Evolutionary conservation across 2,888 invertebrate species (phyloP).

Genomic region (Cantharis flavilabris): DNA sequence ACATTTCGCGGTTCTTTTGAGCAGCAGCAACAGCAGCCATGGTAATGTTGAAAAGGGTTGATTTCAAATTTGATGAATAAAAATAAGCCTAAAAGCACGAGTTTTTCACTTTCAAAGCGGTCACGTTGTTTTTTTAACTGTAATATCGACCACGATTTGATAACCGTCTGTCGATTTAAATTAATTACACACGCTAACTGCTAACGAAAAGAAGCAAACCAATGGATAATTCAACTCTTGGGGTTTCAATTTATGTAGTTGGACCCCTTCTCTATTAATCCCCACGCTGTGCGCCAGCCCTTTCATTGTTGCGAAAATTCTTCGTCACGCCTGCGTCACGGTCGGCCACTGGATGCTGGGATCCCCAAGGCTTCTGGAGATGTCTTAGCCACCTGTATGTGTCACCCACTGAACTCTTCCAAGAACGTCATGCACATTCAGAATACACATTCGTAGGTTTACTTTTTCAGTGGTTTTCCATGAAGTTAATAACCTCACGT

Average conservation of each 20-base stretch:
- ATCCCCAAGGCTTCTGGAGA: conserved; percentile 48
- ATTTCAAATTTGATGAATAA: conserved; percentile 14
- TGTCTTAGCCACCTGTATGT: conserved; percentile 35
- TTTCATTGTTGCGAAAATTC: conserved; percentile 54
- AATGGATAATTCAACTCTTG: conserved; percentile 47
- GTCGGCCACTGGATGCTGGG: conserved; percentile 51
- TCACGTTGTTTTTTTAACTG: conserved; percentile 57
- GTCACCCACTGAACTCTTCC: conserved; percentile 31
- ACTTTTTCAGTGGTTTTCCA: neutral
- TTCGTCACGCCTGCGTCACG: conserved; percentile 67
- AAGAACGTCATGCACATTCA: conserved; percentile 2
- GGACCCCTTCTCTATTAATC: conserved; percentile 47
- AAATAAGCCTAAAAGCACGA: conserved; percentile 51
- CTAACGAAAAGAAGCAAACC: conserved; percentile 50
- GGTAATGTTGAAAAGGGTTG: conserved; percentile 26
- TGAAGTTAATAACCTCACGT: neutral
- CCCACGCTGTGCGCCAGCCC: conserved; percentile 59
- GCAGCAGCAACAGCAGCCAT: conserved; percentile 90
- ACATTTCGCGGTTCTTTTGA: conserved; percentile 94
- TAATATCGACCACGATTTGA: conserved; percentile 62
- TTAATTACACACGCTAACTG: conserved; percentile 44
- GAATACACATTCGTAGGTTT: neutral
- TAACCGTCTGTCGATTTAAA: conserved; percentile 51
- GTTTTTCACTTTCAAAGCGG: conserved; percentile 58
- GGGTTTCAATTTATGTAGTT: conserved; percentile 52